Evolutionary conservation across 2,113 vertebrate genomes (phyloP).

Genomic region (Orientallactaga bullata): DNA sequence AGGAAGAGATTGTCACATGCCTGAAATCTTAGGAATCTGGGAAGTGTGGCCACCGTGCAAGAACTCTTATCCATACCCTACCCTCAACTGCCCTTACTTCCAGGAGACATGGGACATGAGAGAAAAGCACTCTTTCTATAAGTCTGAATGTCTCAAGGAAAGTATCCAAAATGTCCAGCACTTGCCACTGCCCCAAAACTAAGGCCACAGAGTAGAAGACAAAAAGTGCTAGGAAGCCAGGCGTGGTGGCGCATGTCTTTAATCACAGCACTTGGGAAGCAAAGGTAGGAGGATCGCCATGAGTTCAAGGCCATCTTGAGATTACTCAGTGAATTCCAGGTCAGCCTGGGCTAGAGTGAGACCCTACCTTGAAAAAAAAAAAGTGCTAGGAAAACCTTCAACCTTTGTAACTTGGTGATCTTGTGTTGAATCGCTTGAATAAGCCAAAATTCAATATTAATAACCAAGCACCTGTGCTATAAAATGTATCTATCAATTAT

Average conservation of each 20-base stretch:
- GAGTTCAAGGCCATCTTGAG: background rate
- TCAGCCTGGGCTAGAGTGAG: too few relatives aligned
- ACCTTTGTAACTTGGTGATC: background rate
- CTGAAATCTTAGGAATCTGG: background rate
- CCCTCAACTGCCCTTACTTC: background rate
- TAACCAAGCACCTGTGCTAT: background rate
- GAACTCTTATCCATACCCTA: background rate
- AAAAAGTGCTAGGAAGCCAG: background rate
- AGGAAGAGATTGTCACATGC: background rate
- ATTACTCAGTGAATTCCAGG: too few relatives aligned
- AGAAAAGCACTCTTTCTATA: background rate
- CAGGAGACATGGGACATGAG: background rate
- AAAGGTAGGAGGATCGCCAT: background rate
- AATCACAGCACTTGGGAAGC: too few relatives aligned
- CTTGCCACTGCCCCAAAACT: background rate
- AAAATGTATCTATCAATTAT: background rate
- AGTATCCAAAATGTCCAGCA: background rate
- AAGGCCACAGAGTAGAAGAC: background rate
- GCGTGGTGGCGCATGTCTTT: too few relatives aligned
- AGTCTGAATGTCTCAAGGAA: background rate
- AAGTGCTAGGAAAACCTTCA: background rate
- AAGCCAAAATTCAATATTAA: background rate
- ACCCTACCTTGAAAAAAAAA: background rate
- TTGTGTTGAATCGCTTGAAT: background rate
- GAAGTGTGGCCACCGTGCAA: background rate